A percentile compares a stretch with the other conserved stretches of the same genome.
Evolutionary conservation across 2,113 vertebrate genomes (phyloP).

Genomic region (Aspiorhynchus laticeps): DNA sequence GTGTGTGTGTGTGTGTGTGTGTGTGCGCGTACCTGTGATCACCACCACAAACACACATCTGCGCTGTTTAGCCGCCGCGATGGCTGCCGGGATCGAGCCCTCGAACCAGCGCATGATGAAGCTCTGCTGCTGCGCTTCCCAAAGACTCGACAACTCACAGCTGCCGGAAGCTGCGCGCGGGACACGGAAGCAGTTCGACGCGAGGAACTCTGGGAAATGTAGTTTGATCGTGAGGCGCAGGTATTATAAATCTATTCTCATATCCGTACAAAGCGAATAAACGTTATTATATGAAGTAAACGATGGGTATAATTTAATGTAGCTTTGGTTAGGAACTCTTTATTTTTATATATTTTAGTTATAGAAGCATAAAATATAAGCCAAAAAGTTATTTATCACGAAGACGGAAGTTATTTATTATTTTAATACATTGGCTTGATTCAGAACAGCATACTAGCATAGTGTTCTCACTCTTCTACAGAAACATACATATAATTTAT

Average conservation of each 20-base stretch:
- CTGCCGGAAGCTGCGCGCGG: not conserved
- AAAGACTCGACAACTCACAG: conserved; percentile 16
- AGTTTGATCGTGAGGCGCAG: not conserved
- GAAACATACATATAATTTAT: too few species aligned
- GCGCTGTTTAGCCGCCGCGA: conserved; percentile 83
- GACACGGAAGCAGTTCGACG: conserved; percentile 1
- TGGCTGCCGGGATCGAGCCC: conserved; percentile 90
- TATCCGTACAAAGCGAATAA: not conserved
- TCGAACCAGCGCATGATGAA: conserved; percentile 93
- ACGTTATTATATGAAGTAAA: not conserved
- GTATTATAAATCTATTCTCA: too few species aligned
- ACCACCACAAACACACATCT: conserved; percentile 89
- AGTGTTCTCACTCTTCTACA: too few species aligned
- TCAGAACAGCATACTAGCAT: too few species aligned
- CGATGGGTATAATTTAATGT: not conserved
- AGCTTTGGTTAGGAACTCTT: not conserved
- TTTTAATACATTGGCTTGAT: too few species aligned
- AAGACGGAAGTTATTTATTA: too few species aligned
- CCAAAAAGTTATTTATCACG: too few species aligned
- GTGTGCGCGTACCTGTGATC: too few species aligned
- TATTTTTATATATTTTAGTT: too few species aligned
- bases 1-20: too few species aligned
- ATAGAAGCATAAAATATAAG: too few species aligned
- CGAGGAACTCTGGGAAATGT: conserved; percentile 9
- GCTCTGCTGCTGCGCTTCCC: not conserved